Base-by-base conservation (phyloP, 2,113 vertebrate genomes). In the Thalassoma bifasciatum region DNA sequence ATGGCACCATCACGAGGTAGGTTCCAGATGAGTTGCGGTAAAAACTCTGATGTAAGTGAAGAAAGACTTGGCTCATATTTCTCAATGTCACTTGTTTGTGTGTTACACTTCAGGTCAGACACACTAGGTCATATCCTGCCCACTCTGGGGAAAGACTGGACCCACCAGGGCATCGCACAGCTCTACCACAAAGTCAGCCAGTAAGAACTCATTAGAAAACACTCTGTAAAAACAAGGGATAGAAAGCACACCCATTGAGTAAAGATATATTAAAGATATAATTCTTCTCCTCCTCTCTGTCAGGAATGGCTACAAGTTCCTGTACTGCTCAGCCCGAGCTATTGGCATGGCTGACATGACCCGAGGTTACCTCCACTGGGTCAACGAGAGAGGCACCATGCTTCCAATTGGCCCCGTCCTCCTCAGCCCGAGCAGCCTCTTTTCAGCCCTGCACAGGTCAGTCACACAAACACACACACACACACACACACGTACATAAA, bases 271-370 rank as follows among this genome's bases (percentile, higher is more conserved):
- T 34, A 24, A 30, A 30, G n/a, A 22, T 19, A 13, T 30, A 10
- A 1, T 62, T 8, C 36, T 26, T 1, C 16, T 4, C 8, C 11
- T 61, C 1, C 21, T 46, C 17, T 42, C 4, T 2, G 8, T 23
- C 72, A 99, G 97, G 82, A 99, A 99, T 0, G 98, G 97, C 22
- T 99, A 99, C 77, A 99, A 98, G 89, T 98, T 99, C 86, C 84
- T 99, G 74, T 99, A 99, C 87, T 99, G 98, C 75, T 99, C 98
- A 0, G 97, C 98, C 0, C 93, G 97, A 1, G 98, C 97, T 9
- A 99, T 99, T 19, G 98, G 97, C 49, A 99, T 99, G 98, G 98
- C 98, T 0, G 96, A 95, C 85, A 99, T 99, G 97, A 99, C 98
- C 4, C 84, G 97, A 73, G 97, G 97, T 7, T 99, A 99, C 81